Conservation (phyloP, 2,888 invertebrate genomes). For the Scrobipalpa costella region DNA sequence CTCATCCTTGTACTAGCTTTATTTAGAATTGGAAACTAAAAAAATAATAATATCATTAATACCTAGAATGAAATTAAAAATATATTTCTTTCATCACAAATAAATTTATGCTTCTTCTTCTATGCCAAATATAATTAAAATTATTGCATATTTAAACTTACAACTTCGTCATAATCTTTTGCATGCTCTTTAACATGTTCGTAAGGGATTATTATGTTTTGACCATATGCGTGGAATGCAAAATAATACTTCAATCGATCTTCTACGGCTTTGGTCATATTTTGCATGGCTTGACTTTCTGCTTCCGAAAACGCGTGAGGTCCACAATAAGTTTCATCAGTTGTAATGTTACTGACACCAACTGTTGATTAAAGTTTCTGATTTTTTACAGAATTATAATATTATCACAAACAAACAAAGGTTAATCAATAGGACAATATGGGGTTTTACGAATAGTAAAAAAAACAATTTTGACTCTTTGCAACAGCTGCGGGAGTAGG, state of each 20-base stretch:
- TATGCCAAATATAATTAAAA: too few relatives aligned
- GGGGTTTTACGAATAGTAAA: too few relatives aligned
- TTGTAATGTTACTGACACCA: slow-evolving; percentile 42
- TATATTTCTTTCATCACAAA: too few relatives aligned
- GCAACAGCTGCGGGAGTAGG: too few relatives aligned
- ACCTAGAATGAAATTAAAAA: background rate
- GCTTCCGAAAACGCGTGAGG: slow-evolving; percentile 74
- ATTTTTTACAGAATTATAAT: too few relatives aligned
- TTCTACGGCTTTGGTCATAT: slow-evolving; percentile 54
- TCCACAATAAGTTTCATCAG: slow-evolving; percentile 64
- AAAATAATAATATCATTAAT: too few relatives aligned
- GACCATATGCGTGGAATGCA: slow-evolving; percentile 84
- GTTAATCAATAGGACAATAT: too few relatives aligned
- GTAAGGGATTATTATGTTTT: slow-evolving; percentile 81
- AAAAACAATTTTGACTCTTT: too few relatives aligned
- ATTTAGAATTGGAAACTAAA: slow-evolving; percentile 49
- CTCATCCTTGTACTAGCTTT: slow-evolving; percentile 36
- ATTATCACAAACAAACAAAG: too few relatives aligned
- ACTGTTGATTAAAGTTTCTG: slow-evolving; percentile 26
- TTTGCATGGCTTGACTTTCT: slow-evolving; percentile 66
- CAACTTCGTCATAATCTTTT: slow-evolving; percentile 66
- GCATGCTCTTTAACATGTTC: slow-evolving; percentile 56
- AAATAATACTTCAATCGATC: slow-evolving; percentile 74
- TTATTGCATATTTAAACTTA: slow-evolving; percentile 46
- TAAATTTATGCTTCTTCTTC: too few relatives aligned